These are phyloP conservation scores for Holacanthella duospinosa DNA, from an alignment of 2,888 invertebrate species.

Conservation along the genomic window DNA sequence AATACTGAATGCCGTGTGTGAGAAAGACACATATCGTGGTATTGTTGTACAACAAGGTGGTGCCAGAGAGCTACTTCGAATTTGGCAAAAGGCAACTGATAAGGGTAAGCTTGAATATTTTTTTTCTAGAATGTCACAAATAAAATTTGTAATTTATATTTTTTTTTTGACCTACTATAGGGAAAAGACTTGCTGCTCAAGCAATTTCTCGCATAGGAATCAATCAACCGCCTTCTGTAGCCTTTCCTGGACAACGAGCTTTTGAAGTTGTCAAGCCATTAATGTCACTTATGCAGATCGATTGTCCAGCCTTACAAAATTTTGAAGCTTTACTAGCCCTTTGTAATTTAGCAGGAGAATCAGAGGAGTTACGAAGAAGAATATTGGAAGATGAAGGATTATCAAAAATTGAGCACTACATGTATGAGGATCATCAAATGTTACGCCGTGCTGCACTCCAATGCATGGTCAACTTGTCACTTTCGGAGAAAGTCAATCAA, in stretches of 20 bases:
- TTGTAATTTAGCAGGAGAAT: constrained; percentile 86
- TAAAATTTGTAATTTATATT: too few species aligned
- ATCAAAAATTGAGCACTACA: constrained; percentile 78
- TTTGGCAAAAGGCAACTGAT: constrained; percentile 72
- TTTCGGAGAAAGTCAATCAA: constrained; percentile 55
- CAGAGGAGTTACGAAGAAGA: constrained; percentile 60
- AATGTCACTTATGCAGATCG: constrained; percentile 67
- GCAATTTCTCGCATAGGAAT: constrained; percentile 90
- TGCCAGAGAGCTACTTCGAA: constrained; percentile 71
- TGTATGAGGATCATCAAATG: constrained; percentile 88
- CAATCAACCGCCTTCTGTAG: constrained; percentile 89
- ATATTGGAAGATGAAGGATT: constrained; percentile 87
- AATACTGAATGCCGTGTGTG: constrained; percentile 67
- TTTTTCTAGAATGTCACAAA: background rate
- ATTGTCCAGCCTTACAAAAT: constrained; percentile 82
- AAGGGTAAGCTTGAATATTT: constrained; percentile 47
- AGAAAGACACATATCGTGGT: constrained; percentile 70
- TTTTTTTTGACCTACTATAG: too few species aligned
- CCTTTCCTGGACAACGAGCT: constrained; percentile 87
- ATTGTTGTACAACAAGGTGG: constrained; percentile 93
- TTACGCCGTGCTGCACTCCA: constrained; percentile 79
- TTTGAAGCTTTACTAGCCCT: constrained; percentile 93
- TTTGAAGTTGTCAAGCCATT: constrained; percentile 74
- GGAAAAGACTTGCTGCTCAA: constrained; percentile 77
- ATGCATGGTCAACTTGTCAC: constrained; percentile 76